These are phyloP conservation scores for Drosophila kohkoa DNA, from an alignment of 1,140 invertebrate species.

Conservation along the genomic window DNA sequence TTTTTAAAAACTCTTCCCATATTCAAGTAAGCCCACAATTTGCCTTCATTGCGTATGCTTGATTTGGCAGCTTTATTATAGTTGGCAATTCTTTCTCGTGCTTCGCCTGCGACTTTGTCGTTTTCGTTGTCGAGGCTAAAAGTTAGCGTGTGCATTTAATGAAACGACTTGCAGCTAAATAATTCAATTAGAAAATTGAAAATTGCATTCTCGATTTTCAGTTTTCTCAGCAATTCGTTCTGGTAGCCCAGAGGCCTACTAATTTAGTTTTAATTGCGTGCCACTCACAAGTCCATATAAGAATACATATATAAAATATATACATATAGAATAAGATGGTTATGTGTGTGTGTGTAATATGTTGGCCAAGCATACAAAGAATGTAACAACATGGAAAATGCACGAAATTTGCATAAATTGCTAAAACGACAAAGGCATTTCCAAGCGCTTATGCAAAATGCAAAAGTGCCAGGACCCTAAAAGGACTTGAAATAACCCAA, in stretches of 20 bases:
- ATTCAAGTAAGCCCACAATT: constrained; percentile 15
- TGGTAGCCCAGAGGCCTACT: constrained; percentile 72
- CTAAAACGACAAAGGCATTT: constrained; percentile 79
- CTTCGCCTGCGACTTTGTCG: constrained; percentile 17
- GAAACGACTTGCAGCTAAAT: constrained; percentile 67
- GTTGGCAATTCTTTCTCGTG: neutral
- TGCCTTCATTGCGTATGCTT: constrained; percentile 44
- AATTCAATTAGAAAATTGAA: constrained; percentile 72
- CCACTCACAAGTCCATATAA: constrained; percentile 45
- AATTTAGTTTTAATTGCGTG: constrained; percentile 83
- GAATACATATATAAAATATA: constrained; percentile 18
- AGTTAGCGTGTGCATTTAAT: constrained; percentile 54
- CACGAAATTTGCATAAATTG: constrained; percentile 79
- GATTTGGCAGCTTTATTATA: constrained; percentile 41
- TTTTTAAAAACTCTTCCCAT: no score
- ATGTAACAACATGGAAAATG: constrained; percentile 81
- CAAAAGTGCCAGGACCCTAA: constrained; percentile 71
- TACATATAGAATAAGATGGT: constrained; percentile 1
- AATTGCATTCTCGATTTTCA: constrained; percentile 35
- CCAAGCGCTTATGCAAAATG: constrained; percentile 81
- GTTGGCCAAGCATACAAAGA: constrained; percentile 59
- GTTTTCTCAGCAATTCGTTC: constrained; percentile 15
- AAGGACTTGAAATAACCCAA: constrained; percentile 49
- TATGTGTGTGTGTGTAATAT: constrained; percentile 22
- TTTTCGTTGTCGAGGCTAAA: neutral